These are phyloP conservation scores for Crocallis elinguaria DNA, from an alignment of 2,888 invertebrate genomes.

Conservation along the genomic window DNA sequence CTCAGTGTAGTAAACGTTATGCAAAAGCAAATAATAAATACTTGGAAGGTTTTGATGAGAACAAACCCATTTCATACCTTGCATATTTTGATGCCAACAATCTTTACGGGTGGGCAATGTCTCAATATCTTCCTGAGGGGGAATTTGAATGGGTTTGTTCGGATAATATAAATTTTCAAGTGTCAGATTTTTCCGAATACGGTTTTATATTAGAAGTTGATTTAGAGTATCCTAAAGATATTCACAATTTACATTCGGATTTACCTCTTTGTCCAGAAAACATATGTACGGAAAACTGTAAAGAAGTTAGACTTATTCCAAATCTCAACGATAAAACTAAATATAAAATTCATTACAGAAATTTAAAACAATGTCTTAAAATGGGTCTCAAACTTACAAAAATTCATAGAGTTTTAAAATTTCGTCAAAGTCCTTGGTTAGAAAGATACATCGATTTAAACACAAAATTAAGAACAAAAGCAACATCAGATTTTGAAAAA, in stretches of 20 bases:
- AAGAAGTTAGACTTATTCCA: conserved; percentile 26
- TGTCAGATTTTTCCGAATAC: too few relatives aligned
- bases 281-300: conserved; percentile 3
- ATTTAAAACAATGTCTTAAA: conserved; percentile 39
- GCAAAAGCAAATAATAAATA: conserved; percentile 17
- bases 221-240: conserved; percentile 32
- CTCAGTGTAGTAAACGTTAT: too few relatives aligned
- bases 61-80: conserved; percentile 16
- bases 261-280: conserved; percentile 33
- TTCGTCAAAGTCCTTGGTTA: too few relatives aligned
- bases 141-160: conserved; percentile 19
- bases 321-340: conserved; percentile 40
- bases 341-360: too few relatives aligned
- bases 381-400: too few relatives aligned
- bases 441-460: too few relatives aligned
- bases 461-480: too few relatives aligned
- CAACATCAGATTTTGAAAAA: too few relatives aligned
- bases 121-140: too few relatives aligned
- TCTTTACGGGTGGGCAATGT: conserved; percentile 33
- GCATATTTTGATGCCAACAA: conserved; percentile 30
- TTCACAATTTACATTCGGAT: conserved; percentile 30
- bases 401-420: too few relatives aligned
- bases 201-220: too few relatives aligned
- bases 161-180: conserved; percentile 15
- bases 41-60: conserved; percentile 2